phyloP scores from a whole-genome alignment of 2,797 vertebrate genomes.

The Paguma larvata region DNA sequence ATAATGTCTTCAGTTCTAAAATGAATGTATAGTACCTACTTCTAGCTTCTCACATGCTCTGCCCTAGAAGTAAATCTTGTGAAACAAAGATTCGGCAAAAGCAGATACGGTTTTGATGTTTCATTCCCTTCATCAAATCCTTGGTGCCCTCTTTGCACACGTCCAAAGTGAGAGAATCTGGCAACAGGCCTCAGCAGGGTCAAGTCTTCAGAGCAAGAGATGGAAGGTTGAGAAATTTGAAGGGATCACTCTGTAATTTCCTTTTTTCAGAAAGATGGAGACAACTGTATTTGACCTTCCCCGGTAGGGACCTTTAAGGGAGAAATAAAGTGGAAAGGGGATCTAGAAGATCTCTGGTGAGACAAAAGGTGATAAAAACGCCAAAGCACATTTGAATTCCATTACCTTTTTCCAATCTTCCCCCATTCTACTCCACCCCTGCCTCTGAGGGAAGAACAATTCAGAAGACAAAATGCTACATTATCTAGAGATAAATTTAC shows the following conservation, averaged over 20 bases:
- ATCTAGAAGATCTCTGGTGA: constrained; percentile 31
- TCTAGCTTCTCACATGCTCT: background rate
- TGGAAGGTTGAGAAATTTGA: constrained; percentile 6
- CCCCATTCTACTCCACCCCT: background rate
- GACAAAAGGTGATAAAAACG: constrained; percentile 57
- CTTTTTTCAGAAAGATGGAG: background rate
- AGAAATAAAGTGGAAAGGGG: constrained; percentile 49
- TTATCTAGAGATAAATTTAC: constrained; percentile 67
- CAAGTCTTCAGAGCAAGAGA: constrained; percentile 38
- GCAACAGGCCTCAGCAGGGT: background rate
- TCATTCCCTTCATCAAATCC: background rate
- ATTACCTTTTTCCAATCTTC: constrained; percentile 51
- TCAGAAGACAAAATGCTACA: constrained; percentile 56
- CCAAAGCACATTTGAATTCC: constrained; percentile 6
- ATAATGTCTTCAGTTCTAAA: background rate
- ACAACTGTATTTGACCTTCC: background rate
- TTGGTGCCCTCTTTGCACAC: background rate
- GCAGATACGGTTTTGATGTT: background rate
- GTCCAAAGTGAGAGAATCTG: constrained; percentile 26
- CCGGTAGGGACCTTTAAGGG: constrained; percentile 31
- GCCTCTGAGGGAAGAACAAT: constrained; percentile 33
- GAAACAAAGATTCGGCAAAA: background rate
- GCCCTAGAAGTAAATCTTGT: background rate
- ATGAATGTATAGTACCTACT: background rate
- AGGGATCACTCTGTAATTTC: background rate